A percentile compares a stretch with the other conserved stretches of the same genome.
Evolutionary conservation across 2,113 vertebrate species (phyloP).

Genomic region (Apodemus sylvaticus): DNA sequence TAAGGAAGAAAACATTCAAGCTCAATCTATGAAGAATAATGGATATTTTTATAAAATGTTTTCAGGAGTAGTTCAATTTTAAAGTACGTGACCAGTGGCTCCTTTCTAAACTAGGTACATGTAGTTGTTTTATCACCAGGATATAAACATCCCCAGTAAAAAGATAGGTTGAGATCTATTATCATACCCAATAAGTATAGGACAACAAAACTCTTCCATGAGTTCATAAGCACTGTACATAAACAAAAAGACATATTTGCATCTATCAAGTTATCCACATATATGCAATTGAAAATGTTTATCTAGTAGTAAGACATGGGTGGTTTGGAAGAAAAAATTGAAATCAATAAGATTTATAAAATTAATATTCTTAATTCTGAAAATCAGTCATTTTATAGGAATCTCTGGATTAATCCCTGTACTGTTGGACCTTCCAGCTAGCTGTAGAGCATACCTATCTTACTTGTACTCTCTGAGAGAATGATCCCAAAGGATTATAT

Average conservation of each 20-base stretch:
- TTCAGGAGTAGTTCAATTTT: not conserved
- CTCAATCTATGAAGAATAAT: not conserved
- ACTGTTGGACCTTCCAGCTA: not conserved
- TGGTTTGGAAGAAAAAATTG: not conserved
- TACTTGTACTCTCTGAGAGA: not conserved
- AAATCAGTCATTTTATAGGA: not conserved
- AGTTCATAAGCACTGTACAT: not conserved
- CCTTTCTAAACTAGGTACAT: not conserved
- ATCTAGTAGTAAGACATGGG: not conserved
- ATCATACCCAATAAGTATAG: not conserved
- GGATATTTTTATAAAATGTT: constrained; percentile 4
- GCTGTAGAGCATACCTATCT: not conserved
- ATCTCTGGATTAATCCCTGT: not conserved
- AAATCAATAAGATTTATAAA: not conserved
- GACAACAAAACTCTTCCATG: not conserved
- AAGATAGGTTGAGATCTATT: not conserved
- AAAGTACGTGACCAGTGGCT: not conserved
- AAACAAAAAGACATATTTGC: not conserved
- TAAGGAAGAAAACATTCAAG: not conserved
- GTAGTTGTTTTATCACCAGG: not conserved
- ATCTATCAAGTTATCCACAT: not conserved
- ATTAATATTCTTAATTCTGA: not conserved
- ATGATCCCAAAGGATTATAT: not conserved
- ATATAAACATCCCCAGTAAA: not conserved
- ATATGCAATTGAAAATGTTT: not conserved